Conservation (phyloP, 2,113 vertebrate species). For the Genyomyrus donnyi region DNA sequence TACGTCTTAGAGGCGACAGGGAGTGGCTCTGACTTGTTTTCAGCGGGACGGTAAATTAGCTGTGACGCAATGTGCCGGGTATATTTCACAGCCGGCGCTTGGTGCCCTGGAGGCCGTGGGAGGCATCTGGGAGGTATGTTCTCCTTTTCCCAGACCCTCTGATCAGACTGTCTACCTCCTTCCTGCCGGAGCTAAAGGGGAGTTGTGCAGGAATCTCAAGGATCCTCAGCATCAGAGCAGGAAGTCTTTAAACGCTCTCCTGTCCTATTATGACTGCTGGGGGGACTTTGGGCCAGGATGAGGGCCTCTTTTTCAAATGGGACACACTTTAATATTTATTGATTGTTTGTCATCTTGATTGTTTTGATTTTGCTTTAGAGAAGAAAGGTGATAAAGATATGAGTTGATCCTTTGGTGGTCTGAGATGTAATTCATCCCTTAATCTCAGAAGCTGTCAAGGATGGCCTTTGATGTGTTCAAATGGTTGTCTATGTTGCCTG, state of each 20-base stretch:
- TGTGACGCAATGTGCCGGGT: slow-evolving; percentile 21
- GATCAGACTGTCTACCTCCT: background rate
- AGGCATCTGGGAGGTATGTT: background rate
- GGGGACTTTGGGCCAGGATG: background rate
- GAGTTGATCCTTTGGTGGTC: slow-evolving; percentile 13
- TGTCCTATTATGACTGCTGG: slow-evolving; percentile 10
- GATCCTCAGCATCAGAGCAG: slow-evolving; percentile 6
- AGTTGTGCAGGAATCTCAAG: background rate
- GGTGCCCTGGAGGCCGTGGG: background rate
- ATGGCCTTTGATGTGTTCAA: background rate
- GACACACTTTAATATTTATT: slow-evolving; percentile 3
- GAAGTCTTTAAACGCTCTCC: slow-evolving; percentile 12
- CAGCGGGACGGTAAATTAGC: slow-evolving; percentile 29
- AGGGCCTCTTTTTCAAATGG: background rate
- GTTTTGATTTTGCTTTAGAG: slow-evolving; percentile 13
- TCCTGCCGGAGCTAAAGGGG: background rate
- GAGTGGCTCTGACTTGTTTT: slow-evolving; percentile 27
- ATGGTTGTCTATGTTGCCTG: background rate
- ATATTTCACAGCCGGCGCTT: slow-evolving; percentile 5
- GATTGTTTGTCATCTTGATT: background rate
- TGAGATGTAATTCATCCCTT: slow-evolving; percentile 16
- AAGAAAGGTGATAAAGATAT: background rate
- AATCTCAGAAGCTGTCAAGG: background rate
- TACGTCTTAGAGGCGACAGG: background rate
- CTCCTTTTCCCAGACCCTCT: background rate